Conservation (phyloP, 2,888 invertebrate species). For the Heliconius sara region DNA sequence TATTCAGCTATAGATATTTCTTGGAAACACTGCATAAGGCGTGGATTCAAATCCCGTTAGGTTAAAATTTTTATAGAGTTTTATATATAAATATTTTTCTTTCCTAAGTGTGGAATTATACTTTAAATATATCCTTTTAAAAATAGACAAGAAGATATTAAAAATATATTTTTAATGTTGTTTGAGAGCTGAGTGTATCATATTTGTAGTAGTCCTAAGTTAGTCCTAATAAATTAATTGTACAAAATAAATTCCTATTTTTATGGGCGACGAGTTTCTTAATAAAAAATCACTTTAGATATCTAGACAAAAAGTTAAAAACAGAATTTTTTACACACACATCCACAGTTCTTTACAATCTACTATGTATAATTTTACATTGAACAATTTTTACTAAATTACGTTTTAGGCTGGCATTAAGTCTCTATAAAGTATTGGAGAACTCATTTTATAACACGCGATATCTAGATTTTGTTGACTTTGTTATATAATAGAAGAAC, state of each 20-base stretch:
- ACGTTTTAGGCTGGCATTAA: conserved; percentile 16
- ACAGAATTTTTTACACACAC: not conserved
- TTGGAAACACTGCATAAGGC: no score
- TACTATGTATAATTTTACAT: not conserved
- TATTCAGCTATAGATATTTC: conserved; percentile 2
- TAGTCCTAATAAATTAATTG: no score
- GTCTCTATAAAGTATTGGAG: conserved; percentile 29
- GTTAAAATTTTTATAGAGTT: no score
- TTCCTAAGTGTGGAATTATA: not conserved
- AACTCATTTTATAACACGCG: conserved; percentile 43
- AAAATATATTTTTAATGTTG: no score
- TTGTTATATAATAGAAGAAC: conserved; percentile 39
- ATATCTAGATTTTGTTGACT: conserved; percentile 45
- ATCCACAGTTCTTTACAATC: not conserved
- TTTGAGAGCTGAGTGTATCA: no score
- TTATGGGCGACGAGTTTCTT: not conserved
- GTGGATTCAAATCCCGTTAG: no score
- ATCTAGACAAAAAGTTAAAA: not conserved
- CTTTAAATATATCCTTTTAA: no score
- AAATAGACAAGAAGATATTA: no score
- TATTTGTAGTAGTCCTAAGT: no score
- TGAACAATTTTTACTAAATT: conserved; percentile 25
- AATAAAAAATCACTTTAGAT: not conserved
- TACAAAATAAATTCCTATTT: not conserved
- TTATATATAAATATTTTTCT: not conserved